A percentile compares a stretch with the other conserved stretches of the same genome.
Conservation (phyloP, 2,888 invertebrate genomes). For the Catocala sponsa region DNA sequence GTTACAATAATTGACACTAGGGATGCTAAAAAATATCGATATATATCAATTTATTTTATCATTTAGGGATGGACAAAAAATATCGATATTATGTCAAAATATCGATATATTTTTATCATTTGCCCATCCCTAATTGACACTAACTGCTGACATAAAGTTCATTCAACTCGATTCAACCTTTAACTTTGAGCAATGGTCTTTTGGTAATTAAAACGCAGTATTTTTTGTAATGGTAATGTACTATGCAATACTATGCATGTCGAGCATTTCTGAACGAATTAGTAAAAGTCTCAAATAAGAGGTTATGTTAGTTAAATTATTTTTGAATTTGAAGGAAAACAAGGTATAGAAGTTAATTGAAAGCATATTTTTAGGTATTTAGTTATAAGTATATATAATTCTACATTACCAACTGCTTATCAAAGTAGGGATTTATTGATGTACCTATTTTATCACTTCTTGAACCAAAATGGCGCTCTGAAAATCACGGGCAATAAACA, state of each 20-base stretch:
- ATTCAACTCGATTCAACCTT: background rate
- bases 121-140: background rate
- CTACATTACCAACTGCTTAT: too few species aligned
- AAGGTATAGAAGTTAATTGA: conserved; percentile 19
- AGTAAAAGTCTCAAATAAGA: conserved; percentile 31
- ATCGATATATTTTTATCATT: too few species aligned
- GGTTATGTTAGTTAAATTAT: conserved; percentile 29
- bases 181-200: too few species aligned
- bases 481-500: conserved; percentile 52
- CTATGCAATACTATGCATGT: background rate
- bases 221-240: background rate
- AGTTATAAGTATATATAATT: too few species aligned
- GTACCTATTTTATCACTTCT: conserved; percentile 2
- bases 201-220: background rate
- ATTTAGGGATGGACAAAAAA: too few species aligned
- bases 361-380: background rate
- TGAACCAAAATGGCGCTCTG: conserved; percentile 68
- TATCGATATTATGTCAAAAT: too few species aligned
- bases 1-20: background rate
- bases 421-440: background rate
- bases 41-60: too few species aligned
- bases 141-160: background rate
- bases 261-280: conserved; percentile 32
- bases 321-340: conserved; percentile 23
- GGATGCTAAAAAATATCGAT: too few species aligned